phyloP scores from a whole-genome alignment of 2,113 vertebrate species.

The Oophaga pumilio region DNA sequence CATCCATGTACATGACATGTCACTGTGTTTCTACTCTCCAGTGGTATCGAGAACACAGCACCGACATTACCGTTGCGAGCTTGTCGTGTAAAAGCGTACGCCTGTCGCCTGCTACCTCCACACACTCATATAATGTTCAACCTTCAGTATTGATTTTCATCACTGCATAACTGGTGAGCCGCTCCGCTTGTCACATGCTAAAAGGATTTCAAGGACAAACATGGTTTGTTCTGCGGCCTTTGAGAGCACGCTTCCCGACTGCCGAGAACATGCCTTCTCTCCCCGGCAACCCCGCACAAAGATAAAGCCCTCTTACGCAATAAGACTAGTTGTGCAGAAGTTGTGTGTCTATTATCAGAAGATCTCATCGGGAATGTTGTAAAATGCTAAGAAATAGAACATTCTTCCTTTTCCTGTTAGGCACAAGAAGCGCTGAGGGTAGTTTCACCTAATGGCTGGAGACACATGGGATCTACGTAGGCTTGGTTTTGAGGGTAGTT shows the following conservation, averaged over 20 bases:
- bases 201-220: constrained; percentile 53
- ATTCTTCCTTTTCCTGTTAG: too few relatives aligned
- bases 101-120: not conserved
- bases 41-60: not conserved
- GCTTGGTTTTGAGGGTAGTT: too few relatives aligned
- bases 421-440: too few relatives aligned
- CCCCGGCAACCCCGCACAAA: constrained; percentile 9
- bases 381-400: not conserved
- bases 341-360: not conserved
- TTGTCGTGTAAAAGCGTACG: constrained; percentile 6
- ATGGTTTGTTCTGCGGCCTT: constrained; percentile 31
- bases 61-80: not conserved
- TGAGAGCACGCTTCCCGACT: constrained; percentile 31
- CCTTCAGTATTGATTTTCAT: constrained; percentile 36
- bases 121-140: constrained; percentile 20
- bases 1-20: not conserved
- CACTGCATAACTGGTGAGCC: not conserved
- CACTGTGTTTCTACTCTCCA: not conserved
- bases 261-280: constrained; percentile 30
- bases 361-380: not conserved
- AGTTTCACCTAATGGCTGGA: too few relatives aligned
- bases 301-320: not conserved
- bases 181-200: constrained; percentile 40
- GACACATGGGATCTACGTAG: too few relatives aligned
- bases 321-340: not conserved